These are phyloP conservation scores for Dicentrarchus labrax DNA, from an alignment of 2,113 vertebrate species.

Conservation along the genomic window DNA sequence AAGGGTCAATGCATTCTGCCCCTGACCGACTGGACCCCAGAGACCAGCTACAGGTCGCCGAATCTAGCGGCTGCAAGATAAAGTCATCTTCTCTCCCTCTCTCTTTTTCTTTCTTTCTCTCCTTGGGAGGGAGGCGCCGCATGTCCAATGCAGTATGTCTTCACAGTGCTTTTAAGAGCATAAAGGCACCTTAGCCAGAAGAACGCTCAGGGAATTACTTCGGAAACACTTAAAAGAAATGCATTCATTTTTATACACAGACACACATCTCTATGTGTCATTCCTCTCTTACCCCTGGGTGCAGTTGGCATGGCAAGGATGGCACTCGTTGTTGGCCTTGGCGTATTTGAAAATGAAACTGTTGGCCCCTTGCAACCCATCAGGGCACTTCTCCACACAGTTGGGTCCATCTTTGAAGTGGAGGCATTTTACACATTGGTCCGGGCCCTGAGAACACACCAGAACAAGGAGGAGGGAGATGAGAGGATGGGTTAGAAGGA, in stretches of 20 bases:
- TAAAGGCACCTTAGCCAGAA: not conserved
- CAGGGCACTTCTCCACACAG: constrained; percentile 97
- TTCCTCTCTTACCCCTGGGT: constrained; percentile 92
- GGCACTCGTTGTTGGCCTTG: constrained; percentile 94
- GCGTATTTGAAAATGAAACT: constrained; percentile 99
- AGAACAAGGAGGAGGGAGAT: not conserved
- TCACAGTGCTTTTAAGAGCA: constrained; percentile 17
- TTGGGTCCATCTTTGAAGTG: constrained; percentile 98
- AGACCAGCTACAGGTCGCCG: constrained; percentile 24
- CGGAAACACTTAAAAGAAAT: constrained; percentile 34
- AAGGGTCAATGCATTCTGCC: constrained; percentile 47
- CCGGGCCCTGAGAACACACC: constrained; percentile 87
- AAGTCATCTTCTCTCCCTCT: constrained; percentile 5
- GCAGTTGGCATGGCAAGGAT: constrained; percentile 96
- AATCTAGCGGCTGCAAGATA: constrained; percentile 11
- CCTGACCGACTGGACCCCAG: constrained; percentile 5
- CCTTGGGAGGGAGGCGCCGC: not conserved
- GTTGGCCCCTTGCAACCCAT: constrained; percentile 93
- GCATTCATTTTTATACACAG: constrained; percentile 10
- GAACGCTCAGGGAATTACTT: not conserved
- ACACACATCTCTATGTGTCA: constrained; percentile 27
- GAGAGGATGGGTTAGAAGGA: constrained; percentile 19
- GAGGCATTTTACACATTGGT: constrained; percentile 94
- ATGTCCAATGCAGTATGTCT: constrained; percentile 17
- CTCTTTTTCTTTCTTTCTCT: not conserved